Evolutionary conservation across 30 jellyfish, hydroid and myxozoan species (phyloP), one percentile per base, ranked within the genome.

Genomic region (Nemopilema nomurai): DNA sequence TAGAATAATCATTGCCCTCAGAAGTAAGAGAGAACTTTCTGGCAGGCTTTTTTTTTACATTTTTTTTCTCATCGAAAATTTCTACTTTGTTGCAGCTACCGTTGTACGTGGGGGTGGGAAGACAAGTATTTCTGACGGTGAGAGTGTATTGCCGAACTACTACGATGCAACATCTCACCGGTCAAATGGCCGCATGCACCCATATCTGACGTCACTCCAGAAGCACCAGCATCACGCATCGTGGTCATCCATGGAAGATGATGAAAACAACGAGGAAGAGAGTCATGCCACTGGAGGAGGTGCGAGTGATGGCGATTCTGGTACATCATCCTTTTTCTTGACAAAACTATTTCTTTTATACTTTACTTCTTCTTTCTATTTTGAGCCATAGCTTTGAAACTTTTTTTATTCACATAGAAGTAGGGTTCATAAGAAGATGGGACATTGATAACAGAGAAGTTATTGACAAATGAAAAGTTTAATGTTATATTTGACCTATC

Each of bases 221-320:
- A 81, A 91, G 75, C 90, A 78, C 68, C 87, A 94, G 13, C 90
- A 68, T 30, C 87, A 90, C 28, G 62, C 92, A 0, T 90, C 97
- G 0, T 80, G 90, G 97, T 90, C 97, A 3, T 90, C 97, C 25
- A 83, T 83, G 93, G 97, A 90, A 90, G 97, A 90, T 68, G 97
- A 90, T 17, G 97, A 90, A 13, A 78, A 74, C 25, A 74, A 67
- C 24, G 97, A 90, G 0, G 97, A 90, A 50, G 91, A 79, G 21
- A 66, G 90, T 63, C 79, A 68, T 51, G 71, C 81, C 33, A 90
- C 69, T 74, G 49, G 90, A 29, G 97, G 90, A 13, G 86, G 97
- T 66, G 71, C 88, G 16, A 90, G 97, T 82, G 97, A 90, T 76
- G 91, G 91, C 0, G 97, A 90, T 76, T 90, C 97, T 66, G 97